These are phyloP conservation scores for Lethenteron reissneri DNA, from an alignment of 2,113 vertebrate genomes.

Conservation along the genomic window DNA sequence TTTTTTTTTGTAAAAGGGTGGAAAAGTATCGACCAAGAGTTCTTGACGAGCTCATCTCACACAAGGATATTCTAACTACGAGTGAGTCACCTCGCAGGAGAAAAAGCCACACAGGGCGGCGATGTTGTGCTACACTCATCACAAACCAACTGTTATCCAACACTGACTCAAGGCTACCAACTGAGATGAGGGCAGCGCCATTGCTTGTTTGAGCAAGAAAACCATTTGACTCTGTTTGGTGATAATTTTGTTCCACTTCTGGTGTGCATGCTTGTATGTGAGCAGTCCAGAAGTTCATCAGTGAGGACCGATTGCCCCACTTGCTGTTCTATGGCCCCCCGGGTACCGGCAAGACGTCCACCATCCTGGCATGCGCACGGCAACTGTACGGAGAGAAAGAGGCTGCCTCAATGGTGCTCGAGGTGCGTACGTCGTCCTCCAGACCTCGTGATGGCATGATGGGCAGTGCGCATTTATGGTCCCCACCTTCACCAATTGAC, in stretches of 20 bases:
- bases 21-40: conserved; percentile 81
- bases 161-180: no score
- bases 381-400: conserved; percentile 72
- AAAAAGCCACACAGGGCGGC: no score
- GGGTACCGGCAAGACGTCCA: conserved; percentile 84
- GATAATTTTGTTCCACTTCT: no score
- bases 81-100: conserved; percentile 26
- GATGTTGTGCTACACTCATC: no score
- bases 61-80: conserved; percentile 64
- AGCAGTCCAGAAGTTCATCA: conserved; percentile 73
- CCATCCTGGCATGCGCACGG: conserved; percentile 64
- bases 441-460: no score
- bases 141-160: no score
- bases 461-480: no score
- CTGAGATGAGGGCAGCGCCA: no score
- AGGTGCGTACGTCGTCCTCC: conserved; percentile 25
- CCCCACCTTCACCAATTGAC: no score
- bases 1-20: conserved; percentile 31
- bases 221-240: no score
- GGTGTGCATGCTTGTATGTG: no score
- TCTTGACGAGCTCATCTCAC: conserved; percentile 68
- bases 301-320: conserved; percentile 63
- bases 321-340: conserved; percentile 86
- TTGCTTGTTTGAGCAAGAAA: no score
- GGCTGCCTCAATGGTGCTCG: conserved; percentile 81